A percentile compares a stretch with the other conserved stretches of the same genome.
Evolutionary conservation across 2,888 invertebrate species (phyloP).

Genomic region (Pammene aurita): DNA sequence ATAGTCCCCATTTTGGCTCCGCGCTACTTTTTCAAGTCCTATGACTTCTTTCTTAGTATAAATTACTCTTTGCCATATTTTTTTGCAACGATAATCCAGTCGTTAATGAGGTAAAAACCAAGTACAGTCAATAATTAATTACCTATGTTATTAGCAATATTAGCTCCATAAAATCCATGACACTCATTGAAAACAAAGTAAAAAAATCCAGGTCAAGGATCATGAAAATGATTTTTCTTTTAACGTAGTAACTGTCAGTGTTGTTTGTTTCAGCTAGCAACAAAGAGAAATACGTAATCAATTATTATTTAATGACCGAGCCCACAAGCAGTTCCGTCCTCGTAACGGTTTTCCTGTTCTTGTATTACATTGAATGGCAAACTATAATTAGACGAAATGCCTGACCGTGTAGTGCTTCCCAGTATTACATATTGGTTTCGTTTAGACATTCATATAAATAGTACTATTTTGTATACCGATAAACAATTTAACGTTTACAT

Average conservation of each 20-base stretch:
- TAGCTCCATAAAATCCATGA: too few species aligned
- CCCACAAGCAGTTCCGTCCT: slow-evolving; percentile 24
- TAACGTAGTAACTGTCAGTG: background rate
- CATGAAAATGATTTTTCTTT: background rate
- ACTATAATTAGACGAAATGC: slow-evolving; percentile 27
- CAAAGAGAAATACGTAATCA: slow-evolving; percentile 24
- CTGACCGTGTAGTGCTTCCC: slow-evolving; percentile 19
- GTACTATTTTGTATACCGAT: background rate
- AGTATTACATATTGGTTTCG: slow-evolving; percentile 13
- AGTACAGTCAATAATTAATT: too few species aligned
- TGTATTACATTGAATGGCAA: slow-evolving; percentile 33
- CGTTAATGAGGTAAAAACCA: too few species aligned
- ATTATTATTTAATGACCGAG: slow-evolving; percentile 29
- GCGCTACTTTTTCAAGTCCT: too few species aligned
- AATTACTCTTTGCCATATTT: too few species aligned
- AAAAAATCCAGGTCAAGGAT: background rate
- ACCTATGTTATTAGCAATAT: too few species aligned
- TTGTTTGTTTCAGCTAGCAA: slow-evolving; percentile 1
- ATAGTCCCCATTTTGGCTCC: too few species aligned
- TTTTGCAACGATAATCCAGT: too few species aligned
- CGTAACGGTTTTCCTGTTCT: slow-evolving; percentile 30
- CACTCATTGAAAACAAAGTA: background rate
- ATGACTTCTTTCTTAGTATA: too few species aligned
- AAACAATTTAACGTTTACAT: too few species aligned
- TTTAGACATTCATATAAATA: background rate